Base-by-base conservation (phyloP, 1,140 invertebrate species). In the Drosophila mayri region DNA sequence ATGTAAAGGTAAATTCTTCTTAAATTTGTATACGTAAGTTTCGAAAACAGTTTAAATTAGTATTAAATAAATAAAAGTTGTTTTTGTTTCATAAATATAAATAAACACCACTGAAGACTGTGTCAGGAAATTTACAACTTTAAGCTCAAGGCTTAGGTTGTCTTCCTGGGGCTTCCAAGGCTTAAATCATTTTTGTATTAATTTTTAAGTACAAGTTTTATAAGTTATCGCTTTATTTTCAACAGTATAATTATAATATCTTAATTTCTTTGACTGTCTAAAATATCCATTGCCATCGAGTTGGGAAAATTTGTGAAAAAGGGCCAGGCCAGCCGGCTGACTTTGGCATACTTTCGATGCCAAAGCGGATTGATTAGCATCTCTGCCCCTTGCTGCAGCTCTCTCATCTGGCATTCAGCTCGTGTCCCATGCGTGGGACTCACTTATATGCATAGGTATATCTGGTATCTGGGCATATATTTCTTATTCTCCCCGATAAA, bases 291-390 rank as follows among this genome's bases (percentile, higher is more conserved):
- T 70, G 63, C 66, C 63, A 70, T 47, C 55, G 47, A 38, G 61
- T 72, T 79, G 74, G 55, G 47, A 79, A 79, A 60, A 55, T 59
- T 55, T 25, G 58, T 43, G 47, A 25, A 66, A 82, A 65, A 77
- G 62, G 65, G 67, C 64, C 64, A 68, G 63, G 70, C 71, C 50
- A 41, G 50, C 44, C 64, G 72, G 72, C 76, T 87, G 84, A 88
- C 84, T 87, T 87, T 87, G 84, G 84, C 84, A 87, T 90, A 87
- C 63, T 88, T 87, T 84, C 78, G 71, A 73, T 73, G 66, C 67
- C 74, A 73, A 73, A 72, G 78, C 65, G 50, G 60, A 65, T 79
- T 76, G 79, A 78, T 79, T 82, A 82, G 77, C 63, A 79, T 43
- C 78, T 64, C 43, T 47, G 71, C 38, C 66, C 66, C 46, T 28